A percentile compares a stretch with the other conserved stretches of the same genome.
Conservation (phyloP, 2,888 invertebrate species). For the Anthophora plumipes region DNA sequence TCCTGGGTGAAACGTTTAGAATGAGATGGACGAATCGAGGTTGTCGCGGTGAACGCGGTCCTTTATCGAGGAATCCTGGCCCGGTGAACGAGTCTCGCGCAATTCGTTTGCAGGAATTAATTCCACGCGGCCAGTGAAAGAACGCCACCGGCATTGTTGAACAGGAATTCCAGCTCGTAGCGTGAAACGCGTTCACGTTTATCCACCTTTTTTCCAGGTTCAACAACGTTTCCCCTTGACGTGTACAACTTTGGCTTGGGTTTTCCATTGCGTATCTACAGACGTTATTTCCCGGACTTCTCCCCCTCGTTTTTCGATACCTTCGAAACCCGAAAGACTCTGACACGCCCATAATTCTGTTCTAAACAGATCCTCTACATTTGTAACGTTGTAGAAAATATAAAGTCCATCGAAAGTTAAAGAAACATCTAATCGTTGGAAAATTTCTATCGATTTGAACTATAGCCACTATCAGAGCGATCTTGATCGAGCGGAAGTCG, state of each 20-base stretch:
- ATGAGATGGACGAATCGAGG: neutral
- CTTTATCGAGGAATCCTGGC: neutral
- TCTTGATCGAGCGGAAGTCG: neutral
- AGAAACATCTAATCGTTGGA: slow-evolving; percentile 4
- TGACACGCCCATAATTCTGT: no score
- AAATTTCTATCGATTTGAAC: slow-evolving; percentile 3
- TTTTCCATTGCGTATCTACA: neutral
- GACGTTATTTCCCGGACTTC: no score
- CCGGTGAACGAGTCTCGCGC: neutral
- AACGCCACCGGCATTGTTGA: no score
- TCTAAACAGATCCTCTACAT: no score
- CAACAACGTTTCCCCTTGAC: neutral
- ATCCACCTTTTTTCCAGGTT: slow-evolving; percentile 9
- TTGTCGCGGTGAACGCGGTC: neutral
- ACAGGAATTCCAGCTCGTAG: neutral
- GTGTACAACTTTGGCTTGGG: no score
- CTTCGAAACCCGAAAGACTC: no score
- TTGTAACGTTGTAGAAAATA: no score
- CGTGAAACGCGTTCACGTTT: slow-evolving; percentile 9
- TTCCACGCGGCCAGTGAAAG: slow-evolving; percentile 7
- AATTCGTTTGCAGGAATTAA: slow-evolving; percentile 4
- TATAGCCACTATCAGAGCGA: neutral
- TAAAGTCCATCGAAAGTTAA: no score
- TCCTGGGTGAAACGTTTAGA: neutral
- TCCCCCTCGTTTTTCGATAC: neutral